Evolutionary conservation across 1,140 invertebrate genomes (phyloP).

Genomic region (Heliothis subflexa): DNA sequence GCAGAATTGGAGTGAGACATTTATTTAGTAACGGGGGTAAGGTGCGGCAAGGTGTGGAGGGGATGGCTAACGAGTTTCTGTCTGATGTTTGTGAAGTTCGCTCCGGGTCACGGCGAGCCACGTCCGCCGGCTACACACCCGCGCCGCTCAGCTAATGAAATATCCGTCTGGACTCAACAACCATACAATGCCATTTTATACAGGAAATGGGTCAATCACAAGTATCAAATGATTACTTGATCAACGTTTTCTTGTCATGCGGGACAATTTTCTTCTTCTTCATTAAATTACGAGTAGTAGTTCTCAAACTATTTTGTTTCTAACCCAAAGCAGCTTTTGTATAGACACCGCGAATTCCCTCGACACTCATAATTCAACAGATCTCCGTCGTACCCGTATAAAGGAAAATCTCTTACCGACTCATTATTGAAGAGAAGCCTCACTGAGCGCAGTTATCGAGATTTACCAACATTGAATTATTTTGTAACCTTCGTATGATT

Average conservation of each 20-base stretch:
- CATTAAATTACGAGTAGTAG: neutral
- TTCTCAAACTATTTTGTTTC: constrained; percentile 16
- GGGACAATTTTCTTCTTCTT: neutral
- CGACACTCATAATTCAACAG: constrained; percentile 23
- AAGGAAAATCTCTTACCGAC: constrained; percentile 21
- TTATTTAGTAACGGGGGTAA: constrained; percentile 49
- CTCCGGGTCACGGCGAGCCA: constrained; percentile 53
- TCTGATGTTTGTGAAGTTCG: constrained; percentile 61
- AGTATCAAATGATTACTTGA: constrained; percentile 24
- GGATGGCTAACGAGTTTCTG: constrained; percentile 61
- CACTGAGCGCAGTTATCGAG: constrained; percentile 13
- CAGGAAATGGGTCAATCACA: constrained; percentile 28
- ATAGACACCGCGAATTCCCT: constrained; percentile 21
- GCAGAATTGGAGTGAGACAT: constrained; percentile 54
- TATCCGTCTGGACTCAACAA: constrained; percentile 41
- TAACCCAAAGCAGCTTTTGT: constrained; percentile 8
- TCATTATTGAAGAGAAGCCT: constrained; percentile 22
- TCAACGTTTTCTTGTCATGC: constrained; percentile 14
- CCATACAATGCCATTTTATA: constrained; percentile 35
- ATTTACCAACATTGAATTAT: constrained; percentile 13
- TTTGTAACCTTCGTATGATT: neutral
- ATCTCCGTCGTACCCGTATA: constrained; percentile 10
- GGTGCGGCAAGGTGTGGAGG: constrained; percentile 45
- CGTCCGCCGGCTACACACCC: constrained; percentile 35
- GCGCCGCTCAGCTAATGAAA: constrained; percentile 46